Base-by-base conservation (phyloP, 2,888 invertebrate genomes). In the Lissocephala sabroskyi region DNA sequence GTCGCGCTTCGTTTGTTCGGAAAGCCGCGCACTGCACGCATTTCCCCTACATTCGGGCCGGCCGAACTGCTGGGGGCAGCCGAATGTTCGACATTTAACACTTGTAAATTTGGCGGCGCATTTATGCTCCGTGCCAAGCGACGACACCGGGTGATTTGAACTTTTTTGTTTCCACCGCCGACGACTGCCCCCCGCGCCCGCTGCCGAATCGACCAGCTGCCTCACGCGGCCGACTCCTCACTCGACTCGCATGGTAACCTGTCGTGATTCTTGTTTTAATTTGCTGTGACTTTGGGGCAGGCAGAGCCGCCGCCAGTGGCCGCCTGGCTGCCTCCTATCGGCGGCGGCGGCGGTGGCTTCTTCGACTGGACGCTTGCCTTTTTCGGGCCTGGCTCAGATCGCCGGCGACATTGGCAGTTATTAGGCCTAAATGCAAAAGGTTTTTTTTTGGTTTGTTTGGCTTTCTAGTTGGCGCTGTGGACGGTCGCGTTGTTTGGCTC, bases 211-310 rank as follows among this genome's bases (percentile, higher is more conserved):
- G 33, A 50, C 44, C 41, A 26, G 35, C n/a, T 47, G 46, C 49
- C 13, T 36, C 29, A 45, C 40, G 45, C n/a, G n/a, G n/a, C n/a
- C n/a, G n/a, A 50, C 32, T 52, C 33, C 10, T n/a, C 23, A 42
- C 45, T 60, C 53, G 49, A 56, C 55, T 74, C 58, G 79, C 78
- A 77, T 79, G 78, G 74, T 74, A 75, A 75, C 75, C 75, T 75
- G 75, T 79, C 75, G 75, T 75, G 75, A 75, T 75, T 75, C 75
- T 79, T 79, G 79, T 74, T 79, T 79, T 79, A 79, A 74, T 74
- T 74, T 79, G 79, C 79, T 74, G 68, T 79, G 76, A 71, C 75
- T 77, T 75, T 78, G n/a, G n/a, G n/a, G n/a, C n/a, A n/a, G 75
- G 76, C 70, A 64, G 76, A 65, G 75, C 78, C 75, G 60, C 59